Percentiles rank a stretch among this genome's conserved stretches.
Evolutionary conservation across 2,113 vertebrate genomes (phyloP).

Genomic region (Etheostoma spectabile): DNA sequence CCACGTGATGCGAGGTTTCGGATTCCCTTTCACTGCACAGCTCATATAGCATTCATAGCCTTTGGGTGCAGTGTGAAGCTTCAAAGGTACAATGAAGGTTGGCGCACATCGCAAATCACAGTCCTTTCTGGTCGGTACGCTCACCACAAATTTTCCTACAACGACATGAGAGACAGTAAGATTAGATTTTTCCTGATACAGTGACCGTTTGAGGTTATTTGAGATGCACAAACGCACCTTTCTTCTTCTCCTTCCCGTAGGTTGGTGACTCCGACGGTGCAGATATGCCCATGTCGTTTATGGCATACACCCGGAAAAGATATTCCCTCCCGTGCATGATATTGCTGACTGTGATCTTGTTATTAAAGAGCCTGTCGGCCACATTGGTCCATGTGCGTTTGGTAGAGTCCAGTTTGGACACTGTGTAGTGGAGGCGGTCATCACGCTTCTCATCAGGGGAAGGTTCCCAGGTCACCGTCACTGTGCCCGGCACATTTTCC

Average conservation of each 20-base stretch:
- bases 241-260: conserved; percentile 84
- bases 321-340: conserved; percentile 89
- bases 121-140: conserved; percentile 65
- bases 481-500: conserved; percentile 87
- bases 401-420: conserved; percentile 86
- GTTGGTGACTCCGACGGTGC: conserved; percentile 87
- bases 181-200: neutral
- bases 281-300: conserved; percentile 89
- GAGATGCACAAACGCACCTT: conserved; percentile 69
- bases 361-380: conserved; percentile 89
- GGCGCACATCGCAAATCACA: conserved; percentile 83
- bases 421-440: conserved; percentile 85
- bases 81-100: conserved; percentile 84
- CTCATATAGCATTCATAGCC: conserved; percentile 91
- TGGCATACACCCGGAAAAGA: conserved; percentile 91
- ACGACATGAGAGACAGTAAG: neutral
- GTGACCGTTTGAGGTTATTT: neutral
- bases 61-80: conserved; percentile 84
- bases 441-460: conserved; percentile 89
- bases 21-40: conserved; percentile 88
- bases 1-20: conserved; percentile 88
- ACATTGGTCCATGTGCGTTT: conserved; percentile 85
- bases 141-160: conserved; percentile 79
- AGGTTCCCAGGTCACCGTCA: conserved; percentile 90
- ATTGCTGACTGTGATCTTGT: conserved; percentile 88